Base-by-base conservation (phyloP, 2,797 vertebrate species). In the Gymnodraco acuticeps region DNA sequence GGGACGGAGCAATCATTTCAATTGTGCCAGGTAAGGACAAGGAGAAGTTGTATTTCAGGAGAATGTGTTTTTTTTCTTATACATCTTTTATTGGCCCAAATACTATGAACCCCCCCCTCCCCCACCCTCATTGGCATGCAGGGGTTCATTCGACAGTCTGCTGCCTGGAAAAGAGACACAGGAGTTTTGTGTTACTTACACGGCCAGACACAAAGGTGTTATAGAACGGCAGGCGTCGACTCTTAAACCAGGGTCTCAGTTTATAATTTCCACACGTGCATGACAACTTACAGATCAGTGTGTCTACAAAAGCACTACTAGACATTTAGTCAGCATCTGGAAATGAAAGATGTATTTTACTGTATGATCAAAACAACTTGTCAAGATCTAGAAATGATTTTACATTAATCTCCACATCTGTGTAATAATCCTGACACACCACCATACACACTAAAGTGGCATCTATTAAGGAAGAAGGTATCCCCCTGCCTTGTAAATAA, bases 11-110 rank as follows among this genome's bases (percentile, higher is more conserved):
- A 84, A 92, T 88, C 81, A 93, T 93, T 93, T 93, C 92, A 92
- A 93, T 91, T 84, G 89, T 91, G 91, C 90, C 83, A 89, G 91
- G 88, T 87, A 86, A 93, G 87, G 91, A 94, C 87, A 90, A 93
- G 92, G 85, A 85, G 85, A 93, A 84, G 87, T 90, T 90, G 83
- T 88, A 87, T 91, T 93, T 91, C 84, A 80, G 82, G 86, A 86
- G 58, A 75, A 80, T 83, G 77, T 83, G 15, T 83, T 81, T 84
- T 73, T 75, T 81, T 41, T n/a, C 14, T 27, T 6, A 86, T 82
- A 77, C 73, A 73, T 90, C 75, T 90, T 92, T 92, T 91, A 88
- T 86, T 90, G 88, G 80, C 84, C 89, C 87, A 91, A 89, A 93
- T 92, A 84, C 80, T 67, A 56, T 59, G 60, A 70, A 60, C n/a